These are phyloP conservation scores for Aethina tumida DNA, from an alignment of 1,140 invertebrate genomes.

Conservation along the genomic window DNA sequence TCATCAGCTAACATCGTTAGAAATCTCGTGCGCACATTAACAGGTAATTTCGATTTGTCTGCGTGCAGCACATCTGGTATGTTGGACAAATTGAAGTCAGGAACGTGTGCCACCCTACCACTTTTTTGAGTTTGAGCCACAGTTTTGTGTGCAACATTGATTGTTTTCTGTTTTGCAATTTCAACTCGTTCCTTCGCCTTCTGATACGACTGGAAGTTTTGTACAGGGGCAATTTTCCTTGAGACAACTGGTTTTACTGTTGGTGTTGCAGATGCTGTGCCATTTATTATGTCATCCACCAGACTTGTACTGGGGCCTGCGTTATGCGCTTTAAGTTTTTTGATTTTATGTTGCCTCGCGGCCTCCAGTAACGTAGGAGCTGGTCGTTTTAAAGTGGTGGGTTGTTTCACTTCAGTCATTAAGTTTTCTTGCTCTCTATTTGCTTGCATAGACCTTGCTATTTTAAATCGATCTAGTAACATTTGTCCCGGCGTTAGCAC, in stretches of 20 bases:
- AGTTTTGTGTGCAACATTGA: constrained; percentile 42
- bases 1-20: constrained; percentile 81
- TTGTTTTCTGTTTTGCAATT: constrained; percentile 32
- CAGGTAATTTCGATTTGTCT: constrained; percentile 69
- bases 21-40: constrained; percentile 73
- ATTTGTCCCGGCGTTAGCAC: constrained; percentile 21
- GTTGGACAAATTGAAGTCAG: constrained; percentile 34
- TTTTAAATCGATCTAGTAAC: constrained; percentile 30
- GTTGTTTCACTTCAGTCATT: constrained; percentile 25
- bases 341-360: constrained; percentile 19
- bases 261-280: constrained; percentile 21
- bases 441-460: constrained; percentile 24
- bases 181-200: constrained; percentile 47
- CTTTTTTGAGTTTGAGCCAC: constrained; percentile 59
- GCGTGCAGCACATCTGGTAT: constrained; percentile 53
- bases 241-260: constrained; percentile 6
- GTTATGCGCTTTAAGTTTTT: constrained; percentile 10
- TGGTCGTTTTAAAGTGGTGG: constrained; percentile 10
- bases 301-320: constrained; percentile 9
- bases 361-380: constrained; percentile 20
- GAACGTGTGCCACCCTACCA: constrained; percentile 57
- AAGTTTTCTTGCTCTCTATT: constrained; percentile 28
- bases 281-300: constrained; percentile 29
- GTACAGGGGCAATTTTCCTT: constrained; percentile 49
- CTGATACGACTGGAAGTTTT: constrained; percentile 47